Conservation (phyloP, 1,140 invertebrate genomes). For the Eulimnadia texana region DNA sequence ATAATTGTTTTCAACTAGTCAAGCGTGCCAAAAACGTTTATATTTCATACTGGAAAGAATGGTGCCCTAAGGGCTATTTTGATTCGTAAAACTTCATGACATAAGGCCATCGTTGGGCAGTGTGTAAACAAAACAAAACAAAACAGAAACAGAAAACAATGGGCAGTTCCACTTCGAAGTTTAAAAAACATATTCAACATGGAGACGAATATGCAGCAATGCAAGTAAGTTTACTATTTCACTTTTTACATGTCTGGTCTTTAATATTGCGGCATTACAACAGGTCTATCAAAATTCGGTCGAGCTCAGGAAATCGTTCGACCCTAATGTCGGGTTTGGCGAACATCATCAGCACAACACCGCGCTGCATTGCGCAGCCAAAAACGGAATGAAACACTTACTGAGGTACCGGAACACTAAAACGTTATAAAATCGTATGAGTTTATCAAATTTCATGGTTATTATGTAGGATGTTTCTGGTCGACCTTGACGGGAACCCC, state of each 20-base stretch:
- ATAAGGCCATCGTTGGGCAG: no score
- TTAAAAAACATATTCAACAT: conserved; percentile 53
- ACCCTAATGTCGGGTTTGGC: conserved; percentile 52
- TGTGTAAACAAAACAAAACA: no score
- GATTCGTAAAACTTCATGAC: no score
- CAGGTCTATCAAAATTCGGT: conserved; percentile 42
- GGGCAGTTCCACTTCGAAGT: conserved; percentile 54
- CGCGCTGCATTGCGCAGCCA: conserved; percentile 47
- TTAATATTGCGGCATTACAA: conserved; percentile 8
- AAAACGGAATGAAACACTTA: conserved; percentile 51
- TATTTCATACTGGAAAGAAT: not conserved
- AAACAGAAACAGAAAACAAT: no score
- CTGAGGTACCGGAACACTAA: conserved; percentile 30
- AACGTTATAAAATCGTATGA: not conserved
- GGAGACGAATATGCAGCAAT: conserved; percentile 54
- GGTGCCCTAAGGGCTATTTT: not conserved
- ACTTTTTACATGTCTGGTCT: conserved; percentile 1
- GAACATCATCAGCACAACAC: conserved; percentile 51
- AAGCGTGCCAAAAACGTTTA: not conserved
- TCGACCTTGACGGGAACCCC: conserved; percentile 48
- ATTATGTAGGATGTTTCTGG: conserved; percentile 43
- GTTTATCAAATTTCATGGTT: conserved; percentile 14
- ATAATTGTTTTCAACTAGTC: not conserved
- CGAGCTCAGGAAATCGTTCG: conserved; percentile 46
- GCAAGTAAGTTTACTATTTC: conserved; percentile 31